Base-by-base conservation (phyloP, 2,113 vertebrate species). In the Sialia sialis region DNA sequence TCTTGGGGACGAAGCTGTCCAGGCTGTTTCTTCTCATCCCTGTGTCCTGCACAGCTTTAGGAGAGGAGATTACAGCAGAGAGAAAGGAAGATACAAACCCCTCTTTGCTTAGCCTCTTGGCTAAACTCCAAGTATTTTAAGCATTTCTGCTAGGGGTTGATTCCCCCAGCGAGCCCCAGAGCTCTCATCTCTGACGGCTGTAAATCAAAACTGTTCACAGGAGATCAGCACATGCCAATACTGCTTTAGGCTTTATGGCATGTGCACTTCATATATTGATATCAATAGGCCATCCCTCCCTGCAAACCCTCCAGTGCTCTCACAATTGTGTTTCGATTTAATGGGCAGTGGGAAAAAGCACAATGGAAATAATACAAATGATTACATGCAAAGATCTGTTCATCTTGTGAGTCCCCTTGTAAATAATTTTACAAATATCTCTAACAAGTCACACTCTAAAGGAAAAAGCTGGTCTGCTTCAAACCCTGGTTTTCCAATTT, bases 371-470 rank as follows among this genome's bases (percentile, higher is more conserved):
- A 10, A 34, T 7, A 49, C 7, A 51, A 78, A 62, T 30, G 7
- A 13, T 67, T 43, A 78, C 52, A 78, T 27, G 36, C 39, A 59
- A 89, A 63, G 39, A 34, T 67, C 56, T 72, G 36, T 68, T 68
- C 48, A 19, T 68, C 64, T 78, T 73, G 58, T 64, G 36, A 90
- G 75, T 67, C 26, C 10, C 12, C 34, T 22, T 26, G 81, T 79
- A 91, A 93, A 85, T 60, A 91, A 68, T 94, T 94, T 91, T 87
- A 89, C 36, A 60, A 91, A 84, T 23, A 29, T 74, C 68, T 84
- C 79, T 67, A 70, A 46, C 7, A 55, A 69, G 67, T 17, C 5
- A 4, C 32, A 27, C 48, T 70, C 36, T 36, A 70, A 75, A 52
- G 43, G 41, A 41, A 84, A 91, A 94, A 27, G 19, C 10, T 41